Conservation (phyloP, 2,888 invertebrate species). For the Anorthoa munda region DNA sequence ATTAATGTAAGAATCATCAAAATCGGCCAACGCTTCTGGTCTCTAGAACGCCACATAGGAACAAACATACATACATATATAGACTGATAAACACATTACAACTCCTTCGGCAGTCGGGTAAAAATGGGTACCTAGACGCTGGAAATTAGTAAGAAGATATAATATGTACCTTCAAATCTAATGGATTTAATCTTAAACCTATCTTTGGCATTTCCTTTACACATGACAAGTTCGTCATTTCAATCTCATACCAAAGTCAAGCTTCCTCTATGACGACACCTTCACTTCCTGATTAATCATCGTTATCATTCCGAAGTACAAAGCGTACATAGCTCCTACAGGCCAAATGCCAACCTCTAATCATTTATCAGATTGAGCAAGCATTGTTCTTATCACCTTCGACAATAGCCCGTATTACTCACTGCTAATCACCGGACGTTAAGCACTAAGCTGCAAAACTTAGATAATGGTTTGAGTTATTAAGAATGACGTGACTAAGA, state of each 20-base stretch:
- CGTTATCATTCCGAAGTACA: constrained; percentile 38
- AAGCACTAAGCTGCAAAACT: constrained; percentile 56
- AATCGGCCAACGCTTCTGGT: too few species aligned
- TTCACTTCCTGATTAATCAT: constrained; percentile 22
- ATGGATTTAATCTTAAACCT: too few species aligned
- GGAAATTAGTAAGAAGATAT: too few species aligned
- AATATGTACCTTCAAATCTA: too few species aligned
- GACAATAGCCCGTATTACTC: constrained; percentile 69
- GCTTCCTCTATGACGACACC: not conserved
- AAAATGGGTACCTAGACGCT: too few species aligned
- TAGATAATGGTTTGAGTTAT: constrained; percentile 66
- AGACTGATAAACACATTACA: too few species aligned
- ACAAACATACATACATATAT: too few species aligned
- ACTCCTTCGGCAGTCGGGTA: too few species aligned
- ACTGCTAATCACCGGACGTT: constrained; percentile 67
- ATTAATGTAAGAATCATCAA: too few species aligned
- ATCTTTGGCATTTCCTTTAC: not conserved
- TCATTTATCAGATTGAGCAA: constrained; percentile 57
- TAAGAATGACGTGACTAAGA: constrained; percentile 62
- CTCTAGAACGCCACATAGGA: too few species aligned
- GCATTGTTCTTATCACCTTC: constrained; percentile 44
- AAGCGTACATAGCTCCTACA: constrained; percentile 13
- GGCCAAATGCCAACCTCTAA: constrained; percentile 33
- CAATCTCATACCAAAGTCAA: not conserved
- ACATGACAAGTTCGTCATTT: not conserved